phyloP scores from a whole-genome alignment of 2,888 invertebrate species.

The Rhagonycha lutea region DNA sequence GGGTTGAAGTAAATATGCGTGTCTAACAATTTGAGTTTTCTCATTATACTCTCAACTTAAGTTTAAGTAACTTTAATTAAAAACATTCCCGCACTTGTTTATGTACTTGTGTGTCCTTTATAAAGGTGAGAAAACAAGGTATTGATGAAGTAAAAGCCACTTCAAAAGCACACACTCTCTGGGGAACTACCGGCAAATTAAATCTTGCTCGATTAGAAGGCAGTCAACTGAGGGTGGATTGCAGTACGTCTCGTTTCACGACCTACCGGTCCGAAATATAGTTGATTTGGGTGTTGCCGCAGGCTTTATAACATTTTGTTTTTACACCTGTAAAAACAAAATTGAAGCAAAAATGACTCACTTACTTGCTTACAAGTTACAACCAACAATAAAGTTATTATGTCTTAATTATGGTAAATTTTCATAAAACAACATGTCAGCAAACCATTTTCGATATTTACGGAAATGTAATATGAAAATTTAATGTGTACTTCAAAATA shows the following conservation, averaged over 20 bases:
- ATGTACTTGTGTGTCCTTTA: conserved; percentile 12
- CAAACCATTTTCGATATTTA: conserved; percentile 8
- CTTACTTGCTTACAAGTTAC: neutral
- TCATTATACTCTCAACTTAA: conserved; percentile 17
- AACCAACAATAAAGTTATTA: neutral
- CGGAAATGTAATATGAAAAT: conserved; percentile 13
- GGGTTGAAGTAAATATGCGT: neutral
- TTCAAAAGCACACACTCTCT: conserved; percentile 8
- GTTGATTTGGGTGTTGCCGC: conserved; percentile 35
- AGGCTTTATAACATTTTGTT: conserved; percentile 20
- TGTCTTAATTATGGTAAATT: neutral
- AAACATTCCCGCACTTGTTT: conserved; percentile 15
- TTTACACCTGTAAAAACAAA: neutral
- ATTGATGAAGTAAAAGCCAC: conserved; percentile 17
- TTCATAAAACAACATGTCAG: neutral
- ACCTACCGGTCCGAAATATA: conserved; percentile 49
- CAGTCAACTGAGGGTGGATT: conserved; percentile 40
- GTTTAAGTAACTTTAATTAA: conserved; percentile 23
- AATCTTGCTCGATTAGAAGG: conserved; percentile 50
- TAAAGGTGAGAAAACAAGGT: conserved; percentile 20
- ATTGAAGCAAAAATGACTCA: neutral
- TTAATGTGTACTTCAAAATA: conserved; percentile 9
- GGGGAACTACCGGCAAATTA: conserved; percentile 41
- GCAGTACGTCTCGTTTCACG: conserved; percentile 47
- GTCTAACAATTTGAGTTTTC: neutral